Conservation (phyloP, 2,113 vertebrate species). For the Loxodonta africana region DNA sequence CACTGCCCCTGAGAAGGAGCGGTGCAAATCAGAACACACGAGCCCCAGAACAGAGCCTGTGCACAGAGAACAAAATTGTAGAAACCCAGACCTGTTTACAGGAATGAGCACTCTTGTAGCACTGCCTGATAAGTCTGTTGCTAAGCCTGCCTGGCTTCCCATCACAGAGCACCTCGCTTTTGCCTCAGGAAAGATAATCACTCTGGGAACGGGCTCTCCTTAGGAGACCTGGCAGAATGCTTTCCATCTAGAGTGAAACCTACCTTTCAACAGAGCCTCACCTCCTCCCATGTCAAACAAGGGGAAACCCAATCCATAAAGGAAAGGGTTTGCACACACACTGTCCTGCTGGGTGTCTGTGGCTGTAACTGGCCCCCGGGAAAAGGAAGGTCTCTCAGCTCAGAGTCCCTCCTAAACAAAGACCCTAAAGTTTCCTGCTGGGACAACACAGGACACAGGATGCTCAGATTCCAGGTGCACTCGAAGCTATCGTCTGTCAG, state of each 20-base stretch:
- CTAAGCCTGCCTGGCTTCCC: conserved; percentile 59
- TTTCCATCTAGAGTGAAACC: conserved; percentile 53
- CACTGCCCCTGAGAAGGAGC: not conserved
- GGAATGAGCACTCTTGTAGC: conserved; percentile 52
- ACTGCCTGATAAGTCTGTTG: conserved; percentile 57
- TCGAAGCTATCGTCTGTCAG: conserved; percentile 79
- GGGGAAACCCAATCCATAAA: conserved; percentile 78
- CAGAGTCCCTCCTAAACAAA: conserved; percentile 87
- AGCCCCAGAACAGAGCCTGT: not conserved
- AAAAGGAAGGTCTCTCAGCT: conserved; percentile 81
- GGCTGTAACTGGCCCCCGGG: conserved; percentile 74
- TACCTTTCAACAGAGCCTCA: conserved; percentile 75
- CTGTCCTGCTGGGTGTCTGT: conserved; percentile 69
- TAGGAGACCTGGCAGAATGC: conserved; percentile 45
- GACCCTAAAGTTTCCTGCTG: conserved; percentile 85
- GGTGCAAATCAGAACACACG: not conserved
- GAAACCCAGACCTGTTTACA: conserved; percentile 65
- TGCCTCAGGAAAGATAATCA: conserved; percentile 79
- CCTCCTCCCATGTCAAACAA: conserved; percentile 56
- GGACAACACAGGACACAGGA: conserved; percentile 83
- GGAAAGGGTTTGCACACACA: conserved; percentile 64
- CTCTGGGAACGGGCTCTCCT: conserved; percentile 77
- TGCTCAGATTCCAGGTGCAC: conserved; percentile 72
- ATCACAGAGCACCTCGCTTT: conserved; percentile 62
- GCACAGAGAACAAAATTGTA: not conserved